Evolutionary conservation across 2,888 invertebrate genomes (phyloP), one percentile per base, ranked within the genome.

Genomic region (Andrena trimmerana): DNA sequence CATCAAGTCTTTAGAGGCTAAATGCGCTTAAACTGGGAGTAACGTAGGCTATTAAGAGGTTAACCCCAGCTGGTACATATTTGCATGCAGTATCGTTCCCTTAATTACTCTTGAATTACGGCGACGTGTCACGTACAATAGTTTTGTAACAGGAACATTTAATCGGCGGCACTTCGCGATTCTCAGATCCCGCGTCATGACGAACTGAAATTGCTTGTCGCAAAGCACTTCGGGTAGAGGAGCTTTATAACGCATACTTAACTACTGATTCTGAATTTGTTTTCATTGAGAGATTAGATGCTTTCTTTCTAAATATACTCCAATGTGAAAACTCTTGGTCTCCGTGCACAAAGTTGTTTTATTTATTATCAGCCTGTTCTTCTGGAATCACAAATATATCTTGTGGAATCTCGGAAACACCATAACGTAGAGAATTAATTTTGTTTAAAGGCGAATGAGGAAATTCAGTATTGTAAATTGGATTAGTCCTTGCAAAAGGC

Each of bases 91-190:
- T 78, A 84, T 79, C 78, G 84, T 83, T 81, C 77, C 68, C 77
- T 85, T 88, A 85, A 88, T 88, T 86, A 82, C 83, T 70, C 71
- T 50, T 88, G 74, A 88, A 84, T 88, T 88, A 84, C 85, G 68
- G 66, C 77, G 72, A 78, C 73, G 60, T 29, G 79, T 63, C 71
- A 65, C 78, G 81, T 36, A 42, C 77, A 63, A 81, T 69, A 42
- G 62, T 52, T 36, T 62, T 33, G 65, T 42, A 52, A 73, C 52
- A 48, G 57, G 63, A 63, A 66, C 57, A 62, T 70, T 70, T 68
- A 75, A 80, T 75, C 62, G 57, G 57, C 50, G 57, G 60, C 75
- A 31, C 67, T 70, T 42, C 29, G 57, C 27, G 50, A 57, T 66
- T 75, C 66, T 10, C 60, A 50, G 29, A 6, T 42, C 65, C 27